These are phyloP conservation scores for Mycetomoellerius zeteki DNA, from an alignment of 1,140 invertebrate species.

Conservation along the genomic window DNA sequence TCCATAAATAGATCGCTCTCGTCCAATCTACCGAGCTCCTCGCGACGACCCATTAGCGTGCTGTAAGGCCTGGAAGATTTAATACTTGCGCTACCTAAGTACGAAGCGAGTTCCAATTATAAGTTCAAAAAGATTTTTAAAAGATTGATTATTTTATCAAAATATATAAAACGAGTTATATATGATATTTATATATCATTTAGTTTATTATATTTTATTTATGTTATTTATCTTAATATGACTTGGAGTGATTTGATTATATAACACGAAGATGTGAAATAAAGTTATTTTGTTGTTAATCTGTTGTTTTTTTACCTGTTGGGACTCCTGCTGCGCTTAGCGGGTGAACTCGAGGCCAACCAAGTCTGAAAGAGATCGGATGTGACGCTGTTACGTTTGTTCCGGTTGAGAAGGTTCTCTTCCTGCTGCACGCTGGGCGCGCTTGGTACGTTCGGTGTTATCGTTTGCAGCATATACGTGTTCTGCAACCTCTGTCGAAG, in stretches of 20 bases:
- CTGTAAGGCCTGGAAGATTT: constrained; percentile 79
- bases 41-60: constrained; percentile 85
- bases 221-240: constrained; percentile 3
- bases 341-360: constrained; percentile 91
- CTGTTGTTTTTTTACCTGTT: constrained; percentile 87
- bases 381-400: constrained; percentile 92
- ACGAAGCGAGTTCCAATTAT: not conserved
- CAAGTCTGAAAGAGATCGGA: constrained; percentile 94
- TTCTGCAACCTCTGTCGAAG: constrained; percentile 86
- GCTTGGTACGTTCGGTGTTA: constrained; percentile 77
- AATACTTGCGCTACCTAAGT: not conserved
- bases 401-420: constrained; percentile 75
- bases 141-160: not conserved
- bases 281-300: not conserved
- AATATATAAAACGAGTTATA: not conserved
- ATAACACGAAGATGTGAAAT: not conserved
- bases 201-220: not conserved
- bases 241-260: not conserved
- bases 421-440: constrained; percentile 86
- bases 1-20: constrained; percentile 97
- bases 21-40: constrained; percentile 89
- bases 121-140: not conserved
- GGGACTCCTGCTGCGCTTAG: constrained; percentile 87
- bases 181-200: constrained; percentile 16
- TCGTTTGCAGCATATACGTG: constrained; percentile 77